phyloP scores from a whole-genome alignment of 2,113 vertebrate genomes.

The Passer domesticus region DNA sequence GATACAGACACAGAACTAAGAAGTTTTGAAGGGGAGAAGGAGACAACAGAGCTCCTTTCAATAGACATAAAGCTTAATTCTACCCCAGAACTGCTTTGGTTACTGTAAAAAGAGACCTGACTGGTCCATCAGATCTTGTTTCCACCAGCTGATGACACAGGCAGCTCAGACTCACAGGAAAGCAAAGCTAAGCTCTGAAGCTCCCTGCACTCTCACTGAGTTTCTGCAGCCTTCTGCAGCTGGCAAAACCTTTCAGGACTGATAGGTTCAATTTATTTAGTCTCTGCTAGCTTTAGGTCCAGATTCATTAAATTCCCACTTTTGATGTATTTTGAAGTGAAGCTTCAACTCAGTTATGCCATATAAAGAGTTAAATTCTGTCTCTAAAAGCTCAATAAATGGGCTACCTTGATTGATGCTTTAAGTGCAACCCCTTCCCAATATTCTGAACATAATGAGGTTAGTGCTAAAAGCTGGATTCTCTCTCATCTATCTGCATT shows the following conservation, averaged over 20 bases:
- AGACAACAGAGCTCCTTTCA: neutral
- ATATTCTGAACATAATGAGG: constrained; percentile 47
- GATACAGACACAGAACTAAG: neutral
- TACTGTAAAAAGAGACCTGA: neutral
- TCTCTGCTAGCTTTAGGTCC: neutral
- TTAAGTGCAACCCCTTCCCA: constrained; percentile 39
- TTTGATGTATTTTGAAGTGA: neutral
- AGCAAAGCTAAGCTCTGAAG: neutral
- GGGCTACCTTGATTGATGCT: constrained; percentile 29
- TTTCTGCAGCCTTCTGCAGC: neutral
- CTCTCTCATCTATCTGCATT: constrained; percentile 50
- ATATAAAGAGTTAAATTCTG: constrained; percentile 11
- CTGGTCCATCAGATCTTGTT: neutral
- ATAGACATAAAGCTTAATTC: neutral
- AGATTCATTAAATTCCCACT: neutral
- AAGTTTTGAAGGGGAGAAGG: neutral
- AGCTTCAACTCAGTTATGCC: neutral
- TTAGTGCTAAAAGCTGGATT: constrained; percentile 60
- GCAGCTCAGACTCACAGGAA: neutral
- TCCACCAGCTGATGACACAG: neutral
- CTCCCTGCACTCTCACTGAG: neutral
- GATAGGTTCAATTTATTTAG: neutral
- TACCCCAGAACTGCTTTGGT: neutral
- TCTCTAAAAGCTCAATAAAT: constrained; percentile 17
- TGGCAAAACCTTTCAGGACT: neutral